These are phyloP conservation scores for Pogonomyrmex barbatus DNA, from an alignment of 1,140 invertebrate genomes.

Conservation along the genomic window DNA sequence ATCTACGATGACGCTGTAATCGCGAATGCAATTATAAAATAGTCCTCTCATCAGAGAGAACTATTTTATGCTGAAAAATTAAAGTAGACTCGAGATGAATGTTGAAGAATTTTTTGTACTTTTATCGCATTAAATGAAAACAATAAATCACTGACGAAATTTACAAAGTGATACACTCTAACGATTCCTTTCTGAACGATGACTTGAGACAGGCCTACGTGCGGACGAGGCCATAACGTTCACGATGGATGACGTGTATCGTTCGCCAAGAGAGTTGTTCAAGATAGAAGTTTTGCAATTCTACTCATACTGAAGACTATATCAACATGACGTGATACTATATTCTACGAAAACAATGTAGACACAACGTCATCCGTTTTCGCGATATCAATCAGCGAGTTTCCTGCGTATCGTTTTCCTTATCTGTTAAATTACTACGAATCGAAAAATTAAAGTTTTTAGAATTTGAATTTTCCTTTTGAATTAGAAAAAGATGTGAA, in stretches of 20 bases:
- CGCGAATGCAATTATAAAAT: background rate
- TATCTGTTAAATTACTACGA: background rate
- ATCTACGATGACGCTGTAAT: background rate
- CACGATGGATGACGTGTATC: background rate
- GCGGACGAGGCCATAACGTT: background rate
- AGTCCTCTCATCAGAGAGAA: background rate
- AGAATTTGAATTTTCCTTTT: background rate
- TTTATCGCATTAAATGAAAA: background rate
- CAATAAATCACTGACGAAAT: background rate
- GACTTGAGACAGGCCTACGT: background rate
- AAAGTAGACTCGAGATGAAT: background rate
- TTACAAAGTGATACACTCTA: background rate
- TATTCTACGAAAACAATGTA: conserved; percentile 12
- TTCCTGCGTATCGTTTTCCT: background rate
- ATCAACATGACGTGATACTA: background rate
- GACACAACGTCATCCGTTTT: conserved; percentile 14
- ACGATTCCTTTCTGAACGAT: background rate
- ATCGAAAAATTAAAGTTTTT: background rate
- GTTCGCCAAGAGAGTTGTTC: background rate
- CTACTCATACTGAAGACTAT: background rate
- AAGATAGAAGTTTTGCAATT: conserved; percentile 6
- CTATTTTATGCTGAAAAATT: background rate
- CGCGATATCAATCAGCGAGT: background rate
- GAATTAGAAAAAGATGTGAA: background rate
- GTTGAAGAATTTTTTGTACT: background rate